Percentiles rank a stretch among this genome's conserved stretches.
These are phyloP conservation scores for Leptopilina boulardi DNA, from an alignment of 1,140 invertebrate species.

Conservation along the genomic window DNA sequence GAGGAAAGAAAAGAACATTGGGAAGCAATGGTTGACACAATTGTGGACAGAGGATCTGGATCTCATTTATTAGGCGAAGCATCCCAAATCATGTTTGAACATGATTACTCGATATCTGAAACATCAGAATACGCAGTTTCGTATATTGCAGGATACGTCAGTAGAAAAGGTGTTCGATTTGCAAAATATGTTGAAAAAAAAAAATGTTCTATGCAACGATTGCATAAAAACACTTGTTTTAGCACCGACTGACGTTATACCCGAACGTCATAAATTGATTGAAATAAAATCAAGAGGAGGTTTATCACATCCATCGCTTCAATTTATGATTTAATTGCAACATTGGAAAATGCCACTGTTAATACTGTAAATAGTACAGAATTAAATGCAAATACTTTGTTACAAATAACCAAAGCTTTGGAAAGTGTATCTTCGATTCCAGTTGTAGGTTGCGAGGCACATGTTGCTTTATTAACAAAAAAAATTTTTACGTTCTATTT, in stretches of 20 bases:
- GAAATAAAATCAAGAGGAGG: slow-evolving; percentile 14
- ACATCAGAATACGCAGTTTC: neutral
- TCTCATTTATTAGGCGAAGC: too few relatives aligned
- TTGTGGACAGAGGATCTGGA: too few relatives aligned
- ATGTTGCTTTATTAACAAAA: neutral
- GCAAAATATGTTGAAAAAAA: neutral
- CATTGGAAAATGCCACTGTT: neutral
- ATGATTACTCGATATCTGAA: neutral
- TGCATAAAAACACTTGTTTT: neutral
- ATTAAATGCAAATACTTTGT: neutral
- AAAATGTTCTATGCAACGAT: neutral
- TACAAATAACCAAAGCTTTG: neutral
- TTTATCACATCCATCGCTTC: slow-evolving; percentile 1
- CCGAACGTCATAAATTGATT: slow-evolving; percentile 9
- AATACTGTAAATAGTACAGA: neutral
- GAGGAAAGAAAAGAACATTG: too few relatives aligned
- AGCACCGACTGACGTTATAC: neutral
- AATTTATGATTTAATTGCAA: neutral
- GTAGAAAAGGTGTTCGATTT: neutral
- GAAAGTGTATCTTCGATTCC: neutral
- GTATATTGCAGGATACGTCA: neutral
- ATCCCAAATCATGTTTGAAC: too few relatives aligned
- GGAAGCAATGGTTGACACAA: too few relatives aligned
- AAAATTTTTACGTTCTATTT: neutral
- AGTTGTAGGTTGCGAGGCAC: neutral